Conservation (phyloP, 1,140 invertebrate species). For the Chironomus striatipennis region DNA sequence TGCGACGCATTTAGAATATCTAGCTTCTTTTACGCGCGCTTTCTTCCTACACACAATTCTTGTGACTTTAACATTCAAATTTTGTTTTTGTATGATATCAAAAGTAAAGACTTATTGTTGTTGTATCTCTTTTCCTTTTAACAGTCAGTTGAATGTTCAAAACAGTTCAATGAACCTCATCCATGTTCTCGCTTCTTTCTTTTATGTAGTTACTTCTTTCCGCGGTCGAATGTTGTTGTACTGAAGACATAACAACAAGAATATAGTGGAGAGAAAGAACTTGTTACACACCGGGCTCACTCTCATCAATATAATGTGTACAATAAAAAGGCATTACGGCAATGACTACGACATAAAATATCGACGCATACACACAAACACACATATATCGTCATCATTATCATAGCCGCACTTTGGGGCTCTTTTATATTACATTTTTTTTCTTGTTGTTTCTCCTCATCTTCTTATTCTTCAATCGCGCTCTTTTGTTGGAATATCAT, state of each 20-base stretch:
- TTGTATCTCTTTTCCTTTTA: too few species aligned
- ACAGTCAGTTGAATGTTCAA: too few species aligned
- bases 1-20: background rate
- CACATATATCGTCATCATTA: too few species aligned
- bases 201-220: background rate
- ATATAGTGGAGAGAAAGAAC: background rate
- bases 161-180: background rate
- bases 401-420: too few species aligned
- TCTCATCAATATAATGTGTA: slow-evolving; percentile 2
- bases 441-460: background rate
- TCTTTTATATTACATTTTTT: too few species aligned
- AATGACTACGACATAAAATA: background rate
- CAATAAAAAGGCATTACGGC: slow-evolving; percentile 7
- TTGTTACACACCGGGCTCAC: background rate
- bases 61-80: background rate
- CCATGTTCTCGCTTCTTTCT: background rate
- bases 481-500: slow-evolving; percentile 20
- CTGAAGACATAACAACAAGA: background rate
- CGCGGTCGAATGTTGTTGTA: background rate
- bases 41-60: slow-evolving; percentile 7
- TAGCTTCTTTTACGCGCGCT: background rate
- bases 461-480: background rate
- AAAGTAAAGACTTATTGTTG: background rate
- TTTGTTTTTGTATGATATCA: background rate
- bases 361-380: too few species aligned